Percentiles rank a stretch among this genome's conserved stretches.
Conservation (phyloP, 2,113 vertebrate genomes). For the Cariama cristata region DNA sequence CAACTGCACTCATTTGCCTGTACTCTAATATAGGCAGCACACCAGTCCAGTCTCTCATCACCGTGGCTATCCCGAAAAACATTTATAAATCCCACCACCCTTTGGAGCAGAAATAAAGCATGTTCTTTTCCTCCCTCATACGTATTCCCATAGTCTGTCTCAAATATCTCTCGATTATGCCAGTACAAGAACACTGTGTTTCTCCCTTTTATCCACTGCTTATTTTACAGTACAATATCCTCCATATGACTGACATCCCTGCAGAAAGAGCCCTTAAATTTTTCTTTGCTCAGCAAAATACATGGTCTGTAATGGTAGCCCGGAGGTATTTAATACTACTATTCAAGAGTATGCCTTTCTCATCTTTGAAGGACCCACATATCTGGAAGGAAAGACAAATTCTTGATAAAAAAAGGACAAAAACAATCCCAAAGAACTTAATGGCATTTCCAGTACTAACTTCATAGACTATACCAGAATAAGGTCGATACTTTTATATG, state of each 20-base stretch:
- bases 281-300: background rate
- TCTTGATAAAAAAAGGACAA: background rate
- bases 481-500: background rate
- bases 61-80: background rate
- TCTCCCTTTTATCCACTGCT: background rate
- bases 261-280: background rate
- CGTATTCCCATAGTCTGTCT: fast-evolving
- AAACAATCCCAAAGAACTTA: background rate
- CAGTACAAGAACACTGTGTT: background rate
- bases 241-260: background rate
- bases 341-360: background rate
- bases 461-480: background rate
- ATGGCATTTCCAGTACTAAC: background rate
- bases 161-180: background rate
- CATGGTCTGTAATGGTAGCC: background rate
- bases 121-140: background rate
- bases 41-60: background rate
- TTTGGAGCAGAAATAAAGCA: background rate
- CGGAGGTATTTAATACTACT: background rate
- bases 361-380: background rate
- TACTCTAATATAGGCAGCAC: background rate
- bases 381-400: background rate
- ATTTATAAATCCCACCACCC: background rate
- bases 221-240: background rate
- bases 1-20: background rate